Percentiles rank a stretch among this genome's conserved stretches.
These are phyloP conservation scores for Rhyacophila evoluta DNA, from an alignment of 2,888 invertebrate species.

Conservation along the genomic window DNA sequence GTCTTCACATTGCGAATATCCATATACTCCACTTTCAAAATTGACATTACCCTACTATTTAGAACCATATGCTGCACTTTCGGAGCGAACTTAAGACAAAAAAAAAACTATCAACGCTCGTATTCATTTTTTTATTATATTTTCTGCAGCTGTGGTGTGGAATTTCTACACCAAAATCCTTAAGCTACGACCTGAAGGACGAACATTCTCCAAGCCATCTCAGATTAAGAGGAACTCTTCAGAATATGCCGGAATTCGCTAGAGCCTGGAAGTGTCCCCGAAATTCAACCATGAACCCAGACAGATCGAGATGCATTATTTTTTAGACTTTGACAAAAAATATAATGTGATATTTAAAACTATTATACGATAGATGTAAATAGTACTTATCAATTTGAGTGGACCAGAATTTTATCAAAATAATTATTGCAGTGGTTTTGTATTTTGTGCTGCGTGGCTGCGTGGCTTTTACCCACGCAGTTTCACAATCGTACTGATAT, in stretches of 20 bases:
- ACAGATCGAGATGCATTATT: constrained; percentile 65
- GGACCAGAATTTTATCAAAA: not conserved
- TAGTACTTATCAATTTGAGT: too few species aligned
- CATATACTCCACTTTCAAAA: too few species aligned
- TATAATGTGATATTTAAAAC: not conserved
- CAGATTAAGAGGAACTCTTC: constrained; percentile 76
- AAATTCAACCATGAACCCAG: constrained; percentile 71
- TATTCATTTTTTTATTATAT: too few species aligned
- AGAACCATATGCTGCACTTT: too few species aligned
- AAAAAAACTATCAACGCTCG: too few species aligned
- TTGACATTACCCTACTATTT: too few species aligned
- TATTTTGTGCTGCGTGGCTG: too few species aligned
- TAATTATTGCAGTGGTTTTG: not conserved
- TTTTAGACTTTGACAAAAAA: constrained; percentile 57
- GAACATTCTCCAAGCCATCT: constrained; percentile 81
- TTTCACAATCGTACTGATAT: too few species aligned
- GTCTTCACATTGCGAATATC: too few species aligned
- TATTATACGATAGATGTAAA: not conserved
- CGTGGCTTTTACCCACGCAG: too few species aligned
- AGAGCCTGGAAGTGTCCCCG: constrained; percentile 70
- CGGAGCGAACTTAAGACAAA: too few species aligned
- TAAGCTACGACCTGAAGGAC: constrained; percentile 76
- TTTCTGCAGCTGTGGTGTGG: constrained; percentile 85
- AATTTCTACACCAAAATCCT: constrained; percentile 73
- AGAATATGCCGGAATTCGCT: constrained; percentile 81